Percentiles rank a stretch among this genome's conserved stretches.
phyloP scores from a whole-genome alignment of 92 coral and sea anemone genomes.

The Palythoa caribaeorum region DNA sequence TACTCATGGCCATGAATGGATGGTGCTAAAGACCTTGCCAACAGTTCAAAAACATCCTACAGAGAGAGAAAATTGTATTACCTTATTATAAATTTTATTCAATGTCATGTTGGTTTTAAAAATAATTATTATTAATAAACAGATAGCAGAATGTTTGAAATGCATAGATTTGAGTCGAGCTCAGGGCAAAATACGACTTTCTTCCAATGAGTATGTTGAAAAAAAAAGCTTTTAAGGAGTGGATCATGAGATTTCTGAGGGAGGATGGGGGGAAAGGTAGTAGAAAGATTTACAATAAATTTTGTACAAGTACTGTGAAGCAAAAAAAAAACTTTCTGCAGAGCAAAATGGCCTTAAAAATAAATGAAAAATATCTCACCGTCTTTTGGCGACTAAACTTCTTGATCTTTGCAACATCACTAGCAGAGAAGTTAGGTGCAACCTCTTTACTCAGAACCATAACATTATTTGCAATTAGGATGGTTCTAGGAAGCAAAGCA shows the following conservation, averaged over 20 bases:
- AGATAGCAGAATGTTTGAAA: too few relatives aligned
- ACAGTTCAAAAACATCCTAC: slow-evolving; percentile 89
- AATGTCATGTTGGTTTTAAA: background rate
- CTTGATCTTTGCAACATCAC: slow-evolving; percentile 95
- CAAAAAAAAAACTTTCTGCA: too few relatives aligned
- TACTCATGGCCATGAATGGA: slow-evolving; percentile 97
- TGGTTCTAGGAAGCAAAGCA: slow-evolving; percentile 68
- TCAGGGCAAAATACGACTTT: too few relatives aligned
- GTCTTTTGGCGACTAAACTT: slow-evolving; percentile 90
- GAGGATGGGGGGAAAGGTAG: too few relatives aligned
- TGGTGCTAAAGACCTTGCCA: slow-evolving; percentile 93
- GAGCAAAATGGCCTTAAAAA: background rate
- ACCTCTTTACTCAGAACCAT: slow-evolving; percentile 97
- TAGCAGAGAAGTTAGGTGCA: slow-evolving; percentile 95
- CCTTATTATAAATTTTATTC: background rate
- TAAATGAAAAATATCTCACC: slow-evolving; percentile 45
- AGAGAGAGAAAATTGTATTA: background rate
- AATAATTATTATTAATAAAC: background rate
- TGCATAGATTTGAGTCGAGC: too few relatives aligned
- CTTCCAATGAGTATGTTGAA: too few relatives aligned
- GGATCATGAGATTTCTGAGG: too few relatives aligned
- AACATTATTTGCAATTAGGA: slow-evolving; percentile 88
- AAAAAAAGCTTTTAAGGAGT: too few relatives aligned
- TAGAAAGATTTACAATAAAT: too few relatives aligned
- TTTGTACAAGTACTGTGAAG: too few relatives aligned